Base-by-base conservation (phyloP, 2,888 invertebrate genomes). In the Amblyteles armatorius region DNA sequence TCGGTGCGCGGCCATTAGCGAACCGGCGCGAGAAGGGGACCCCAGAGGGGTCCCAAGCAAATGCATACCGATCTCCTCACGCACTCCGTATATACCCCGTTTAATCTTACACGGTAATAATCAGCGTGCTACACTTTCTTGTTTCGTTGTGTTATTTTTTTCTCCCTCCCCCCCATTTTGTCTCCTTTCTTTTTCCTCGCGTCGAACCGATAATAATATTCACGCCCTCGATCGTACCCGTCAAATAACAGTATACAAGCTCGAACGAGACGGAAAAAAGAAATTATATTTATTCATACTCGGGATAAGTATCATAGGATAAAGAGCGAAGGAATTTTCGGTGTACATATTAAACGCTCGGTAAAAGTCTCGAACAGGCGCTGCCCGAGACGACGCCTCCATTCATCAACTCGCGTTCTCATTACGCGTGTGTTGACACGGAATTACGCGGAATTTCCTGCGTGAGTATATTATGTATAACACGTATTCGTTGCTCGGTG, bases 1-100 rank as follows among this genome's bases (percentile, higher is more conserved):
- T 84, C 83, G 76, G 78, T 82, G 79, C 81, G 86, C 82, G 82
- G 84, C 87, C 85, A 87, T 88, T 86, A 88, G 85, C 82, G 72
- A 82, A 85, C 82, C 74, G 65, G 68, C 78, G 57, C 78, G 79
- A 82, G 78, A 76, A 71, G 78, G 78, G 55, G 82, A 60, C 44
- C 57, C 36, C 67, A 36, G 77, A 52, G 67, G 77, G 77, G 48
- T 36, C 36, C 19, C 74, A 55, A 74, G 69, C 79, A 76, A 40
- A 55, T 55, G 57, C 71, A 69, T 68, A 73, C 78, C 82, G 78
- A 82, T 78, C 74, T 76, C 44, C 76, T 50, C 69, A 72, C 77
- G 73, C 81, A 72, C 80, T 55, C 80, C 83, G 11, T 60, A 26
- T 67, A 48, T 60, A 13, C 60, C 74, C 40, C 73, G 78, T 73